Percentiles rank a stretch among this genome's conserved stretches.
These are phyloP conservation scores for Pleuronectes platessa DNA, from an alignment of 2,113 vertebrate genomes.

Conservation along the genomic window DNA sequence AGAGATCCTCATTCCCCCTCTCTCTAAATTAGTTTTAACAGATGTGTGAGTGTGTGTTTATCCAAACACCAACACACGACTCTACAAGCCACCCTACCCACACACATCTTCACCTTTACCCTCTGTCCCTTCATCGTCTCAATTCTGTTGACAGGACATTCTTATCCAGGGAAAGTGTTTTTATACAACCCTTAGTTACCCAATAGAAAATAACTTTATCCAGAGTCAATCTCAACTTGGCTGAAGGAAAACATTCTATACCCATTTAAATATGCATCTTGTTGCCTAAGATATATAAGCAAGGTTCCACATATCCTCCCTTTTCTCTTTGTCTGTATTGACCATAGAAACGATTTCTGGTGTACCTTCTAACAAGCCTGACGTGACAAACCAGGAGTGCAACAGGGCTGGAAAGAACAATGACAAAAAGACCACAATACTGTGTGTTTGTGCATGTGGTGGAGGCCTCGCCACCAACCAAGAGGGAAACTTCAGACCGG, in stretches of 20 bases:
- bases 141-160: no score
- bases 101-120: no score
- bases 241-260: background rate
- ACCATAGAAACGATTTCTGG: slow-evolving; percentile 25
- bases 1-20: no score
- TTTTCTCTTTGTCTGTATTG: background rate
- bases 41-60: no score
- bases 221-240: no score
- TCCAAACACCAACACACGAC: no score
- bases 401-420: slow-evolving; percentile 43
- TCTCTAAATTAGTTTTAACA: no score
- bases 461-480: slow-evolving; percentile 15
- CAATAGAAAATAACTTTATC: no score
- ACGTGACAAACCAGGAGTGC: slow-evolving; percentile 16
- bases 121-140: no score
- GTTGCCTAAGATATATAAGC: background rate
- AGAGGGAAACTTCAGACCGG: slow-evolving; percentile 15
- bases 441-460: slow-evolving; percentile 16
- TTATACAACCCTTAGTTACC: no score
- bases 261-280: background rate
- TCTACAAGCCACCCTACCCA: no score
- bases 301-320: background rate
- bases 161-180: no score
- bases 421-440: slow-evolving; percentile 21
- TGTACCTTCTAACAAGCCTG: slow-evolving; percentile 21